Base-by-base conservation (phyloP, 2,113 vertebrate genomes). In the Cyphomyrus discorhynchus region DNA sequence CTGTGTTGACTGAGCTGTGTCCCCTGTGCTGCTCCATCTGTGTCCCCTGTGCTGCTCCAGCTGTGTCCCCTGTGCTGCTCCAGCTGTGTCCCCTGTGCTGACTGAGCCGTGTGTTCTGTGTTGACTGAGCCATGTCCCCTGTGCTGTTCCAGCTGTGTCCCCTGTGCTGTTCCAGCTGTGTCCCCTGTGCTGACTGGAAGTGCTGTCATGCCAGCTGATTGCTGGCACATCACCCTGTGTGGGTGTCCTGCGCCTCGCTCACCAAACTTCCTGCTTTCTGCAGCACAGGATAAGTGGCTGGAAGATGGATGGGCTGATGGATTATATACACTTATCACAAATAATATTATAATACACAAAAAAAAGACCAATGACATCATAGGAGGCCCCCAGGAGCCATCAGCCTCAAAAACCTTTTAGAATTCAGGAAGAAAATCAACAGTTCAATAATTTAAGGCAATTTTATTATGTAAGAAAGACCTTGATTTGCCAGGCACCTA, bases 391-490 rank as follows among this genome's bases (percentile, higher is more conserved):
- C 11, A 5, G 70, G 27, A 77, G 13, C 74, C 74, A 35, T 42
- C 49, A 70, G 35, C 3, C 42, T 31, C 46, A 56, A 21, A 53
- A 88, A 90, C 74, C 19, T 66, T 74, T 88, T 66, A 88, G 27
- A 85, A 27, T 31, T 24, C 21, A 50, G 46, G 10, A 50, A 27
- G 42, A 17, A 47, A 85, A 47, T 49, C 83, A 85, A 27, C 42
- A 42, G 39, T 47, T 87, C 27, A 19, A 1, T 15, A 46, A 49
- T 87, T 3, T 27, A 46, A 77, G 31, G 58, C 70, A 56, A 74
- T 87, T 19, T 39, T 74, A 74, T 52, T 91, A 31, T 49, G 39
- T 13, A 83, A 84, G 42, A 35, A 84, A 84, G 35, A 88, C 52
- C n/a, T 74, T 88, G 66, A 87, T 74, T 42, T 86, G 82, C 66